These are phyloP conservation scores for Orthonevra nobilis DNA, from an alignment of 2,888 invertebrate genomes.

Conservation along the genomic window DNA sequence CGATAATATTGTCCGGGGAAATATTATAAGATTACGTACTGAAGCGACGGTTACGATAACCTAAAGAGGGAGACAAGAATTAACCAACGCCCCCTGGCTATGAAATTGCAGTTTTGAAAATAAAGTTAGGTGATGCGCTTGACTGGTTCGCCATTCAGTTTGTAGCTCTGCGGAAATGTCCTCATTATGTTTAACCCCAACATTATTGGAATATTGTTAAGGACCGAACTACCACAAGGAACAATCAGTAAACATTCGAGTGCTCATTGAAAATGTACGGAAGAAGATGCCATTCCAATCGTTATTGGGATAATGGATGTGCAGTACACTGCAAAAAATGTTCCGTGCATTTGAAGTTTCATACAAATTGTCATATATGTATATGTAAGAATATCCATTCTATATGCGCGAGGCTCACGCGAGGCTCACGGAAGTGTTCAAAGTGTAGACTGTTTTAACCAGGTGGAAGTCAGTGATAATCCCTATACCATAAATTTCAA, in stretches of 20 bases:
- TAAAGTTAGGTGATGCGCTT: slow-evolving; percentile 25
- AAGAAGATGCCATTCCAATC: slow-evolving; percentile 14
- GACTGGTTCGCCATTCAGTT: slow-evolving; percentile 18
- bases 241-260: slow-evolving; percentile 24
- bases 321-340: slow-evolving; percentile 28
- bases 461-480: too few species aligned
- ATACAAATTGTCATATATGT: background rate
- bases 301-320: slow-evolving; percentile 5
- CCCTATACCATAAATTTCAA: too few species aligned
- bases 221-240: slow-evolving; percentile 4
- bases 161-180: slow-evolving; percentile 11
- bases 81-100: background rate
- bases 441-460: too few species aligned
- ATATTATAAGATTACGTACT: slow-evolving; percentile 31
- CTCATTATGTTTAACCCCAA: slow-evolving; percentile 38
- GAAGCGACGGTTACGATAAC: background rate
- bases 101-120: slow-evolving; percentile 24
- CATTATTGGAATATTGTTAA: slow-evolving; percentile 34
- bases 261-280: slow-evolving; percentile 16
- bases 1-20: slow-evolving; percentile 11
- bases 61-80: background rate
- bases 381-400: too few species aligned
- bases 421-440: too few species aligned
- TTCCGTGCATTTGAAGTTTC: background rate
- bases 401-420: too few species aligned